phyloP scores from a whole-genome alignment of 2,797 vertebrate genomes.

The Pagetopsis macropterus region DNA sequence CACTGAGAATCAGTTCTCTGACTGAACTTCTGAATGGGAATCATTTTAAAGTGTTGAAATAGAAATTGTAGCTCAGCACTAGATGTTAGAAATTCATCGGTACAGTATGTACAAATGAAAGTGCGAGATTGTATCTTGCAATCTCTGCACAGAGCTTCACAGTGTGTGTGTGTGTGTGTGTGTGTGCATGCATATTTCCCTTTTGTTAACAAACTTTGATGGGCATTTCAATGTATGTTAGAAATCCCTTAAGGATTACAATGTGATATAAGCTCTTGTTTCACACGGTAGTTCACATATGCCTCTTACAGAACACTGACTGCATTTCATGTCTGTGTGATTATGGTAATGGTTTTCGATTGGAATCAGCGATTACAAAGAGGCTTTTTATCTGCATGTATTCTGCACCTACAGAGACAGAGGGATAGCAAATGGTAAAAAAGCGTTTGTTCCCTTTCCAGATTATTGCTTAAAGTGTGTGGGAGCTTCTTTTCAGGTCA shows the following conservation, averaged over 20 bases:
- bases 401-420: conserved; percentile 17
- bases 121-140: background rate
- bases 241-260: conserved; percentile 9
- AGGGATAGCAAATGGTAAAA: background rate
- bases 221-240: conserved; percentile 13
- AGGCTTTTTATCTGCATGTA: conserved; percentile 7
- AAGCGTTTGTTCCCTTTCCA: conserved; percentile 9
- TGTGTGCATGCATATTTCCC: background rate
- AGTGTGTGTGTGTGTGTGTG: background rate
- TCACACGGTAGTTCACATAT: conserved; percentile 4
- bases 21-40: conserved; percentile 21
- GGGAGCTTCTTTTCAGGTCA: conserved; percentile 47
- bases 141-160: background rate
- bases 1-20: conserved; percentile 5
- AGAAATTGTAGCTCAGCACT: conserved; percentile 10
- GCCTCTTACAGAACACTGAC: conserved; percentile 1
- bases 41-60: background rate
- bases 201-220: conserved; percentile 23
- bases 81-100: conserved; percentile 17
- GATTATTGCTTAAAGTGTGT: conserved; percentile 15
- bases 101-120: background rate
- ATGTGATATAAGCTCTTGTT: background rate
- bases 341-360: conserved; percentile 18
- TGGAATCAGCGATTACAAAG: conserved; percentile 17
- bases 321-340: conserved; percentile 20